Conservation (phyloP, 2,113 vertebrate genomes). For the Vanacampus margaritifer region DNA sequence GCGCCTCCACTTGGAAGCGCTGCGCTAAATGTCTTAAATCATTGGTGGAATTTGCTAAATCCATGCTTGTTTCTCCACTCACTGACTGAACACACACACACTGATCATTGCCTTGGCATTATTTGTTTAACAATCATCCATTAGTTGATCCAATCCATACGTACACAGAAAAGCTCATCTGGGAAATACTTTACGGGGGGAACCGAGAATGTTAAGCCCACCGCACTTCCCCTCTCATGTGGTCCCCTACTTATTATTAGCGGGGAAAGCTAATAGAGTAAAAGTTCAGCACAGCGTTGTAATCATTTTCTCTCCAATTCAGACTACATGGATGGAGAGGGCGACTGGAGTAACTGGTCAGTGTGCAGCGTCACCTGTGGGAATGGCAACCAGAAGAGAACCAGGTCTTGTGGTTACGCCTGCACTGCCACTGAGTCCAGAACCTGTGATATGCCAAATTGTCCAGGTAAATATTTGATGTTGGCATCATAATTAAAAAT, state of each 20-base stretch:
- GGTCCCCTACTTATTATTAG: conserved; percentile 63
- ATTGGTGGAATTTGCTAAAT: conserved; percentile 22
- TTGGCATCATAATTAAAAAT: not conserved
- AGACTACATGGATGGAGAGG: conserved; percentile 92
- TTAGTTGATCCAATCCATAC: not conserved
- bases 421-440: conserved; percentile 93
- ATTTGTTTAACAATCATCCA: conserved; percentile 1
- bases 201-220: conserved; percentile 39
- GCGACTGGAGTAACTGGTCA: conserved; percentile 94
- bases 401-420: conserved; percentile 88
- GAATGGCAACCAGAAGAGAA: conserved; percentile 90
- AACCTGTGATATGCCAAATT: conserved; percentile 88
- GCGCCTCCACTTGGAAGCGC: not conserved
- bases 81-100: conserved; percentile 8
- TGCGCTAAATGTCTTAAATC: conserved; percentile 1
- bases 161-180: conserved; percentile 9
- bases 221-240: conserved; percentile 29
- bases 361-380: conserved; percentile 89
- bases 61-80: conserved; percentile 9
- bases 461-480: conserved; percentile 77
- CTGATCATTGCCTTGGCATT: conserved; percentile 3
- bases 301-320: conserved; percentile 33
- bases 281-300: conserved; percentile 62
- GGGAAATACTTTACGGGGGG: conserved; percentile 36
- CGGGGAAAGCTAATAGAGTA: conserved; percentile 69